These are phyloP conservation scores for Troides oblongomaculatus DNA, from an alignment of 2,888 invertebrate species.

Conservation along the genomic window DNA sequence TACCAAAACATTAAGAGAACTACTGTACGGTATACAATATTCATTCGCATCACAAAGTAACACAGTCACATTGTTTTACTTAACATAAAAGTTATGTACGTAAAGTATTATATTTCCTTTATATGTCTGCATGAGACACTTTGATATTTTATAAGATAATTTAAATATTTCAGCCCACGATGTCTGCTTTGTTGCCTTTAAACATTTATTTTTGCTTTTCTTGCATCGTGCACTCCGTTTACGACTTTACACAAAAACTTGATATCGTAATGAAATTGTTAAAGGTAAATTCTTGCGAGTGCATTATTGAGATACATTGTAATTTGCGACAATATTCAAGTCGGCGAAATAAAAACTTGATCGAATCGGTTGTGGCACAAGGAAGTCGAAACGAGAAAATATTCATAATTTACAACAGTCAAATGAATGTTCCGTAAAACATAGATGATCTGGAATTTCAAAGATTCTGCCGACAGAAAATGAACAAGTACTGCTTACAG, in stretches of 20 bases:
- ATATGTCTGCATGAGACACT: neutral
- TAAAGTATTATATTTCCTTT: too few species aligned
- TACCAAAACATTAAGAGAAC: too few species aligned
- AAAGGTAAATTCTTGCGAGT: conserved; percentile 33
- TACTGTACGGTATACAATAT: too few species aligned
- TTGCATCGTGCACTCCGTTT: conserved; percentile 13
- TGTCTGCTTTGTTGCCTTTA: conserved; percentile 1
- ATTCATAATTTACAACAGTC: too few species aligned
- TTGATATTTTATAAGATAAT: conserved; percentile 27
- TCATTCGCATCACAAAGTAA: too few species aligned
- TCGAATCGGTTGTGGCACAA: conserved; percentile 38
- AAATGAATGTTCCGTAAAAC: too few species aligned
- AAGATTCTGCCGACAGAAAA: too few species aligned
- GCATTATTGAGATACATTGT: conserved; percentile 29
- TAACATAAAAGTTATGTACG: too few species aligned
- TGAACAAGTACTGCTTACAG: too few species aligned
- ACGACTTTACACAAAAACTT: conserved; percentile 34
- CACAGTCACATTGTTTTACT: too few species aligned
- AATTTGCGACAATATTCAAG: conserved; percentile 48
- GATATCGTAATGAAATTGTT: conserved; percentile 54
- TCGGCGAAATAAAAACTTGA: conserved; percentile 38
- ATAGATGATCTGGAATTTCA: too few species aligned
- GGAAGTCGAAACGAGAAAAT: too few species aligned
- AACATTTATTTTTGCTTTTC: neutral
- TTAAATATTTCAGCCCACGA: conserved; percentile 21